Evolutionary conservation across 2,797 vertebrate species (phyloP).

Genomic region (Margarornis squamiger): DNA sequence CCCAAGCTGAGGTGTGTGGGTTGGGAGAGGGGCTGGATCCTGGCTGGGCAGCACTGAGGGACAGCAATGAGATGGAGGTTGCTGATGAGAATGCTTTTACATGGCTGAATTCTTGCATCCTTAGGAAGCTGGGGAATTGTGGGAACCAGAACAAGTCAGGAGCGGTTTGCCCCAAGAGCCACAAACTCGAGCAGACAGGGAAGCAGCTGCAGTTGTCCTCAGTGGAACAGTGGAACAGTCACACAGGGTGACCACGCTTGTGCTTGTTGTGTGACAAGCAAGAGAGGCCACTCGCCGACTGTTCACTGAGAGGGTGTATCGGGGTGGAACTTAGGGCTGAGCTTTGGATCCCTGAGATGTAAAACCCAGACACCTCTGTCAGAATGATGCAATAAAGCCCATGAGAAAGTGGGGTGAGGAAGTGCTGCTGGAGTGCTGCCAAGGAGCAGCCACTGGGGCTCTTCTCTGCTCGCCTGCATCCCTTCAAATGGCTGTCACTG

Average conservation of each 20-base stretch:
- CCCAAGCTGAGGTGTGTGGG: neutral
- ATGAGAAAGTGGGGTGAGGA: neutral
- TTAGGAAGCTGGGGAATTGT: neutral
- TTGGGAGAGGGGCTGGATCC: neutral
- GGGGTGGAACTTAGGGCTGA: neutral
- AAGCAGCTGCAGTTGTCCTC: neutral
- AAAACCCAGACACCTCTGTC: neutral
- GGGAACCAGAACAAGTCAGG: neutral
- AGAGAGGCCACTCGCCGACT: neutral
- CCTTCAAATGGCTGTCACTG: neutral
- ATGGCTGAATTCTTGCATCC: neutral
- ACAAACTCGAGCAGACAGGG: neutral
- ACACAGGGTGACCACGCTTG: accelerated
- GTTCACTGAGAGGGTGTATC: neutral
- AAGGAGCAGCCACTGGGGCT: neutral
- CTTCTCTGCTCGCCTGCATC: neutral
- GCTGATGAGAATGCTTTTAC: neutral
- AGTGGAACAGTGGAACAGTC: neutral
- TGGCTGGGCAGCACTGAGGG: neutral
- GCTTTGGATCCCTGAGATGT: neutral
- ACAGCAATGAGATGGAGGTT: accelerated
- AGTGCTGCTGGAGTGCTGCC: neutral
- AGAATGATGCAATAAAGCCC: neutral
- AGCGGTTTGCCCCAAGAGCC: neutral
- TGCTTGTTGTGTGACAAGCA: neutral